Conservation (phyloP, 2,888 invertebrate genomes). For the Aethes cnicana region DNA sequence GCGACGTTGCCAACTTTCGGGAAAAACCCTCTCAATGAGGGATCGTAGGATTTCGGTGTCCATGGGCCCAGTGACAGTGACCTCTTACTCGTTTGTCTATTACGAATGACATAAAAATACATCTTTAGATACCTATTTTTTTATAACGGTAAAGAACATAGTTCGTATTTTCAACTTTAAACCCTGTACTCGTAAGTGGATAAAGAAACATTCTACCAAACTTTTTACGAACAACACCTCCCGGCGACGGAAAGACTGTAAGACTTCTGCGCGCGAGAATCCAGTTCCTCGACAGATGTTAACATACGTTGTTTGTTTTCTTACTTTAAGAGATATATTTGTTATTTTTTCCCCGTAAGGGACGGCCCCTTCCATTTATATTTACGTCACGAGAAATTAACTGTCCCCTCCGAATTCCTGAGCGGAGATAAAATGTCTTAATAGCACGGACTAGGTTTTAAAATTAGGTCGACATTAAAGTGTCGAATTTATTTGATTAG, state of each 20-base stretch:
- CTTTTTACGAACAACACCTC: conserved; percentile 13
- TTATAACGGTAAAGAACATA: too few relatives aligned
- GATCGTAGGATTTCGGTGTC: too few relatives aligned
- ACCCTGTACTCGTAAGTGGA: too few relatives aligned
- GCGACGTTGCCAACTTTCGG: too few relatives aligned
- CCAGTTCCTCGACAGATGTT: conserved; percentile 71
- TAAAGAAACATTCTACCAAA: not conserved
- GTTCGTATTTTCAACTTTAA: too few relatives aligned
- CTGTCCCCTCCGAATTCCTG: conserved; percentile 58
- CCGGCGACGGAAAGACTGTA: not conserved
- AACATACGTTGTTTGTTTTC: conserved; percentile 81
- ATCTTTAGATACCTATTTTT: too few relatives aligned
- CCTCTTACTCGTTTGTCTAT: too few relatives aligned
- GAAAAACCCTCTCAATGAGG: too few relatives aligned
- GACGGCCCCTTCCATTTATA: conserved; percentile 67
- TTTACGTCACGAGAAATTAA: conserved; percentile 79
- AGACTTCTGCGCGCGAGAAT: conserved; percentile 52
- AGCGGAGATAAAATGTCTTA: conserved; percentile 66
- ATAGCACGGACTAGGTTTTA: conserved; percentile 49
- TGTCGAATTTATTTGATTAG: conserved; percentile 34
- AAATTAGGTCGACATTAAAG: conserved; percentile 39
- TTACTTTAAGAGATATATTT: conserved; percentile 79
- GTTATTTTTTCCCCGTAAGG: conserved; percentile 66
- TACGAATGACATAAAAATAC: too few relatives aligned
- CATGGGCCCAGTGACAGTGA: too few relatives aligned